Evolutionary conservation across 2,113 vertebrate species (phyloP).

Genomic region (Dryoscopus gambensis): DNA sequence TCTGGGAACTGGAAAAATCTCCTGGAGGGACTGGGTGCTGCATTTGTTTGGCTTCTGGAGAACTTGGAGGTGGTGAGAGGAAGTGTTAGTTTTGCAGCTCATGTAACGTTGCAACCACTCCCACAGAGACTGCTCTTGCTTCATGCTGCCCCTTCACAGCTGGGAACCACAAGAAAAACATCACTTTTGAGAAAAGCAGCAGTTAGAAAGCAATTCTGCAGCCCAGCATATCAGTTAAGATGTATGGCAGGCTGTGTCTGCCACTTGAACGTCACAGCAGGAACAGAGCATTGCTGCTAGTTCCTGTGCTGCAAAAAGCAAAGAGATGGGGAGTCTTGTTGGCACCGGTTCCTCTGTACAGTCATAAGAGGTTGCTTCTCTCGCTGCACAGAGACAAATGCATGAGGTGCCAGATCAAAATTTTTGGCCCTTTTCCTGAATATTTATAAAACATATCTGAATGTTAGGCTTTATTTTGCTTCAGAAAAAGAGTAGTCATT

Average conservation of each 20-base stretch:
- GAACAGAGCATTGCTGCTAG: not conserved
- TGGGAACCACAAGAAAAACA: not conserved
- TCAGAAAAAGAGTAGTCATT: not conserved
- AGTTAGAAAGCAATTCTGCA: not conserved
- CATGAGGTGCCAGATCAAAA: not conserved
- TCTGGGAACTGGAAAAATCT: not conserved
- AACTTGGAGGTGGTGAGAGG: not conserved
- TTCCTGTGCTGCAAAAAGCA: not conserved
- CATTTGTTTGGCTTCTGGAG: not conserved
- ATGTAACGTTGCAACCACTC: not conserved
- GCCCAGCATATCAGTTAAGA: not conserved
- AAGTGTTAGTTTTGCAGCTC: not conserved
- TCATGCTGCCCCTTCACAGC: not conserved
- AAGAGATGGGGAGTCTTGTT: not conserved
- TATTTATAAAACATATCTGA: not conserved
- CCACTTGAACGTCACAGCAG: not conserved
- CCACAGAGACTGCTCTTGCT: not conserved
- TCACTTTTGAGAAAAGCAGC: not conserved
- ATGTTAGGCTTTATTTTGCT: not conserved
- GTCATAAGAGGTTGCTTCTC: not conserved
- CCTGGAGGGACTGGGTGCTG: not conserved
- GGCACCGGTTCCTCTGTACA: not conserved
- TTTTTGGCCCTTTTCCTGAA: not conserved
- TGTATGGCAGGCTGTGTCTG: not conserved
- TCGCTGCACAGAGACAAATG: not conserved